Conservation (phyloP, 2,888 invertebrate species). For the Drosophila prostipennis region DNA sequence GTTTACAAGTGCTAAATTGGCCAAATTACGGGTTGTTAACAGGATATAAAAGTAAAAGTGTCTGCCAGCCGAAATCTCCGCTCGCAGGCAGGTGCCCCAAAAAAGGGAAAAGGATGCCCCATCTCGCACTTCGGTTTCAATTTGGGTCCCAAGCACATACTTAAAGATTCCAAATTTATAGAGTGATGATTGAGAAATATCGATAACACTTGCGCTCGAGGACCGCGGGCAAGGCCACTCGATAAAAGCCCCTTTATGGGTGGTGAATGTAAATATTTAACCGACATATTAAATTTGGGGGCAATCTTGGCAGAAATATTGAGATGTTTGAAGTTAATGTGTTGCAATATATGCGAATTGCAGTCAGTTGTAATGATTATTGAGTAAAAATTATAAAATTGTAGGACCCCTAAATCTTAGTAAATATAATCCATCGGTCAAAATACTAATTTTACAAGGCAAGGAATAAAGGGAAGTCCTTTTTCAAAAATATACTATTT, state of each 20-base stretch:
- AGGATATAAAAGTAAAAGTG: constrained; percentile 79
- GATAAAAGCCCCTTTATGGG: constrained; percentile 3
- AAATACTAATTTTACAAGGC: no score
- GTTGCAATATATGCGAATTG: no score
- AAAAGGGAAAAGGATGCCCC: constrained; percentile 9
- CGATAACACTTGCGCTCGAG: constrained; percentile 19
- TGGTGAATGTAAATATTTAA: constrained; percentile 13
- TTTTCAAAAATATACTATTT: no score
- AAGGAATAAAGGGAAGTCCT: no score
- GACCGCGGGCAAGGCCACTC: constrained; percentile 2
- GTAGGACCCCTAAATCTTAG: no score
- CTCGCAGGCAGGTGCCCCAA: constrained; percentile 16
- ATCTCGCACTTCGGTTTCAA: constrained; percentile 15
- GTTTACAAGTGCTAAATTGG: constrained; percentile 80
- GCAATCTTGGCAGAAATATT: background rate
- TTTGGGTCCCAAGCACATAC: constrained; percentile 20
- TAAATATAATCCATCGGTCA: no score
- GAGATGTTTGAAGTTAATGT: background rate
- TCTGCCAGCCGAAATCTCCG: constrained; percentile 30
- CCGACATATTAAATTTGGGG: background rate
- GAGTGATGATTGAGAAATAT: constrained; percentile 46
- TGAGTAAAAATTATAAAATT: no score
- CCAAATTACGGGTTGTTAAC: constrained; percentile 77
- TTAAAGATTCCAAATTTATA: constrained; percentile 40
- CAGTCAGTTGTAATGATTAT: no score